phyloP scores from a whole-genome alignment of 2,888 invertebrate genomes.

The Erebia epiphron region DNA sequence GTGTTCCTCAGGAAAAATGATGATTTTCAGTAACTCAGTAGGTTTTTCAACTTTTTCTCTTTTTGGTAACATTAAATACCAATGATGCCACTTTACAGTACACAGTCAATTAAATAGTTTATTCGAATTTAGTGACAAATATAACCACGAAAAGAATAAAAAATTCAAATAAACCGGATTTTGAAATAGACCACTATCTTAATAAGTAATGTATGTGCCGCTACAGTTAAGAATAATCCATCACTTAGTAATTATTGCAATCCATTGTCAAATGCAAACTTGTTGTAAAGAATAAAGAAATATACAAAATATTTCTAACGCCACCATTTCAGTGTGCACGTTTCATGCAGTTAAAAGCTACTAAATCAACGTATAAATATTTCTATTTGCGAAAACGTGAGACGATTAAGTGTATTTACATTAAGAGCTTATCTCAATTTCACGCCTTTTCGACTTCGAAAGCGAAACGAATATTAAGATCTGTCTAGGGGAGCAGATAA shows the following conservation, averaged over 20 bases:
- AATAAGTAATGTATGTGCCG: too few relatives aligned
- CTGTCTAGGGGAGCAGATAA: conserved; percentile 66
- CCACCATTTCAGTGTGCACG: background rate
- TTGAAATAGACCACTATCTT: too few relatives aligned
- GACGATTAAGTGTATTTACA: conserved; percentile 30
- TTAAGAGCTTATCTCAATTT: conserved; percentile 68
- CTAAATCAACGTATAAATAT: conserved; percentile 20
- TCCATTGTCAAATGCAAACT: background rate
- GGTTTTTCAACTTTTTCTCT: too few relatives aligned
- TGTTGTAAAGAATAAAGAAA: background rate
- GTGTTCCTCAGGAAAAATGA: conserved; percentile 41
- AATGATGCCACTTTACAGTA: too few relatives aligned
- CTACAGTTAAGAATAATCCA: too few relatives aligned
- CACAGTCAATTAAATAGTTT: too few relatives aligned
- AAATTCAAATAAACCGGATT: too few relatives aligned
- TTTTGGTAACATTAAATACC: too few relatives aligned
- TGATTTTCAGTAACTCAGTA: background rate
- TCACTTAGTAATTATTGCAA: too few relatives aligned
- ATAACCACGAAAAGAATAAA: too few relatives aligned
- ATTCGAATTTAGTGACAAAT: too few relatives aligned
- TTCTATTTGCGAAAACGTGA: conserved; percentile 24
- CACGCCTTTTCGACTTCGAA: conserved; percentile 65
- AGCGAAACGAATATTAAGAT: conserved; percentile 66
- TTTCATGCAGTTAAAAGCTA: conserved; percentile 11
- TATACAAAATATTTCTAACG: background rate